Evolutionary conservation across 2,797 vertebrate species (phyloP), one percentile per base, ranked within the genome.

Genomic region (Lepus townsendii): DNA sequence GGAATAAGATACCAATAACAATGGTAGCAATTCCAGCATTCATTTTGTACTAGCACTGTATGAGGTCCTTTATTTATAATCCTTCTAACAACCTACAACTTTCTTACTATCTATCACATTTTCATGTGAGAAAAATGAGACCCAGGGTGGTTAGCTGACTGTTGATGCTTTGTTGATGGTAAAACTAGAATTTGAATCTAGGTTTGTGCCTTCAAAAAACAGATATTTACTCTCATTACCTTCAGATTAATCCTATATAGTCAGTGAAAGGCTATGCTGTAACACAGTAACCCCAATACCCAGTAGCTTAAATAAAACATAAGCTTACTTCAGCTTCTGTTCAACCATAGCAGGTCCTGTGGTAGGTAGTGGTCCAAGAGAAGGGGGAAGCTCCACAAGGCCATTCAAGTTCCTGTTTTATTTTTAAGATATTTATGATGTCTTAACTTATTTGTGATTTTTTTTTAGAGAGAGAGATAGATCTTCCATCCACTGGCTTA

Each of bases 101-200:
- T 69, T 83, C 60, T 20, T 78, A 32, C 47, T 52, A 42, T 82
- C 85, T 72, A 27, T 3, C 26, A 1, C 50, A 60, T 88, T 47
- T 80, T 79, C 0, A 3, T 30, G 22, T 63, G 80, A 86, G 50
- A 75, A 72, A 91, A 95, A 75, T 71, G 69, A 89, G 26, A 80
- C 11, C 32, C 32, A 90, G 20, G 16, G 32, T 52, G 32, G 35
- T 66, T 75, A 57, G 32, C 69, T 93, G 20, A 77, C 42, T 79
- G 3, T 27, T 78, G 77, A 68, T 79, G 17, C 32, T 35, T 72
- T 82, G 32, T 88, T 88, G 63, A 19, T 86, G 69, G 20, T 85
- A 60, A 86, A 89, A 14, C 22, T 79, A 69, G 75, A 90, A 89
- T 82, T 83, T 76, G 38, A 83, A 91, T 6, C 52, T 65, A 86